Evolutionary conservation across 2,888 invertebrate species (phyloP), one percentile per base, ranked within the genome.

Genomic region (Azorinus chamasolen): DNA sequence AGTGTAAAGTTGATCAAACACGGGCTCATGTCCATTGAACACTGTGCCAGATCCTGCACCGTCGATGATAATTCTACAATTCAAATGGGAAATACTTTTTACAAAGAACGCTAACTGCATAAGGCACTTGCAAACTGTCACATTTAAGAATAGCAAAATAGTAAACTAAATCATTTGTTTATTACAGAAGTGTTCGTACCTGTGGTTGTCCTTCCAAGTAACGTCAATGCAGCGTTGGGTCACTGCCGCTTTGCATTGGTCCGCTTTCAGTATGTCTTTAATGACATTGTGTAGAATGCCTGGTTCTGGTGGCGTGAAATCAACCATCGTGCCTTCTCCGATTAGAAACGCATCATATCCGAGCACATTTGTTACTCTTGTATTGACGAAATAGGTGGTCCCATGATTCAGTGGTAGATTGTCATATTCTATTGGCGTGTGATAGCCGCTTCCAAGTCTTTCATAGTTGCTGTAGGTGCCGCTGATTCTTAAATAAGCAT

Each of bases 1-100:
- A 0, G 89, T 88, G 57, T 84, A 89, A 10, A 75, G 46, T 22
- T 79, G 66, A 51, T 88, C 87, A 37, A 64, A 63, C 12, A 83
- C 37, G 24, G 81, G 81, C 32, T 82, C 70, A 57, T 87, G 85
- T 16, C 89, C 88, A 70, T 87, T 89, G 54, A 89, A 89, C n/a
- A 89, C 79, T 1, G 89, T 87, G 8, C 46, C 74, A 22, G 84
- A 71, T 1, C 82, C 87, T 20, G 62, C 51, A 1, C 88, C 89
- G 65, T 89, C 89, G 25, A 82, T 75, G 14, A 89, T 81, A n/a
- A 74, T 76, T 64, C 88, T 88, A 46, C 0, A 81, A 10, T n/a
- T n/a, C n/a, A n/a, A n/a, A n/a, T n/a, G n/a, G n/a, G n/a, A n/a
- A n/a, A n/a, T n/a, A n/a, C n/a, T n/a, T n/a, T n/a, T n/a, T n/a